Percentiles rank a stretch among this genome's conserved stretches.
Evolutionary conservation across 2,888 invertebrate genomes (phyloP).

Genomic region (Acrobeloides nanus): DNA sequence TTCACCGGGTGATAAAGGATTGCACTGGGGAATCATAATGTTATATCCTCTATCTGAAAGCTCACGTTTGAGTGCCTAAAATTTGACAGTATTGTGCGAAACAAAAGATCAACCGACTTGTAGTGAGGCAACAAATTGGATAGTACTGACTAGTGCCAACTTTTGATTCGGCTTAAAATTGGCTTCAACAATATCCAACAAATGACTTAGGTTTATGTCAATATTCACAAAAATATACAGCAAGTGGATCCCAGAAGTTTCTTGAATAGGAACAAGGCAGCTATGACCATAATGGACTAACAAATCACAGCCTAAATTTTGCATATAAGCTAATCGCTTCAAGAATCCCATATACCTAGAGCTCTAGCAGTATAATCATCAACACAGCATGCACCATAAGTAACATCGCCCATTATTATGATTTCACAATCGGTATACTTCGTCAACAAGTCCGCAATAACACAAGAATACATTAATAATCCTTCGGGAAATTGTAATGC

Average conservation of each 20-base stretch:
- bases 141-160: constrained; percentile 85
- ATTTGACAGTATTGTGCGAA: constrained; percentile 13
- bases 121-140: constrained; percentile 89
- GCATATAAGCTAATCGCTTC: no score
- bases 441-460: constrained; percentile 84
- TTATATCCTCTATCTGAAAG: constrained; percentile 46
- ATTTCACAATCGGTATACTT: constrained; percentile 63
- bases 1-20: constrained; percentile 92
- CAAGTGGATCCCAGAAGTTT: constrained; percentile 69
- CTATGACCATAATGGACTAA: constrained; percentile 91
- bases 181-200: constrained; percentile 74
- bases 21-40: constrained; percentile 70
- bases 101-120: constrained; percentile 63
- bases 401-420: constrained; percentile 96
- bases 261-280: constrained; percentile 62
- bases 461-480: constrained; percentile 80
- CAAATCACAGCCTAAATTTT: constrained; percentile 49
- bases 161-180: constrained; percentile 57
- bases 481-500: constrained; percentile 95
- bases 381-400: constrained; percentile 97
- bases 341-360: constrained; percentile 61
- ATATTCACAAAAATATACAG: constrained; percentile 97
- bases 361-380: constrained; percentile 90
- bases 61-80: constrained; percentile 45
- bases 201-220: constrained; percentile 84